Evolutionary conservation across 2,888 invertebrate genomes (phyloP).

Genomic region (Calliphora vomitoria): DNA sequence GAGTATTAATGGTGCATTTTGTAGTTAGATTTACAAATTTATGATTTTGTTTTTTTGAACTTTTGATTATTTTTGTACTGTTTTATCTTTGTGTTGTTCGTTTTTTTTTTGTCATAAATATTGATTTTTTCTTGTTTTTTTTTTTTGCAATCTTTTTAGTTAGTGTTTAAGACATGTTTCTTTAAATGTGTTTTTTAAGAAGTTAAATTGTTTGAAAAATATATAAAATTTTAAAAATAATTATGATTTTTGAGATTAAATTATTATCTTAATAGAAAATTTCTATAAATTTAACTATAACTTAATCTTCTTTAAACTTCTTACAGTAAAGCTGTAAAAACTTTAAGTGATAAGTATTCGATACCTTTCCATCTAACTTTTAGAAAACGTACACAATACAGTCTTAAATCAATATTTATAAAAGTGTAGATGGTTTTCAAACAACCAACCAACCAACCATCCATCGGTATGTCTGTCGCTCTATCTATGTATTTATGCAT

Average conservation of each 20-base stretch:
- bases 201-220: no score
- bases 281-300: no score
- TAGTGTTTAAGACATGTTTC: not conserved
- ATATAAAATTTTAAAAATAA: no score
- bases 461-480: not conserved
- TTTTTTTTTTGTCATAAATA: not conserved
- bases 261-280: no score
- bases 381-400: not conserved
- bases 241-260: no score
- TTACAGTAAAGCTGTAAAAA: not conserved
- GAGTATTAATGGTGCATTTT: not conserved
- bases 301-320: not conserved
- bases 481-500: not conserved
- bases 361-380: not conserved
- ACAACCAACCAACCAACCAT: not conserved
- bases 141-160: not conserved
- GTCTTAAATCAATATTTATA: not conserved
- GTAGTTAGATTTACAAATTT: not conserved
- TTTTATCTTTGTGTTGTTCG: not conserved
- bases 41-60: conserved; percentile 30
- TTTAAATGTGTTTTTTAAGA: no score
- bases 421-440: not conserved
- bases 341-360: not conserved
- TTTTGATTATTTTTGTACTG: conserved; percentile 3
- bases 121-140: not conserved